Percentiles rank a stretch among this genome's conserved stretches.
phyloP scores from a whole-genome alignment of 2,888 invertebrate genomes.

The Unio pictorum region DNA sequence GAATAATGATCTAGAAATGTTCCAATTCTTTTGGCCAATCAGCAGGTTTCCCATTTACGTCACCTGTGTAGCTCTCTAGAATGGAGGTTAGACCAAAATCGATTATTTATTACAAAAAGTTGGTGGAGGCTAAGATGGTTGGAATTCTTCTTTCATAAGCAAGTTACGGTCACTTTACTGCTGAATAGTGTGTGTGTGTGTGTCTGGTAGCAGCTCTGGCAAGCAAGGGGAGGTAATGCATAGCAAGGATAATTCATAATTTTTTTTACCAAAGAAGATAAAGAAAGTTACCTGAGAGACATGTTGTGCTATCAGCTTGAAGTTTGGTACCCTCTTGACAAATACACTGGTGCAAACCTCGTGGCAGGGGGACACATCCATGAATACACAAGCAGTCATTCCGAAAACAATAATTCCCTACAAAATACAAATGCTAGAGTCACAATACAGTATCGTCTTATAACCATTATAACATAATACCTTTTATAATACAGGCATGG shows the following conservation, averaged over 20 bases:
- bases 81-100: no score
- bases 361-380: slow-evolving; percentile 56
- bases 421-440: neutral
- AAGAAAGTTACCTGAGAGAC: slow-evolving; percentile 41
- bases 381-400: slow-evolving; percentile 31
- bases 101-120: no score
- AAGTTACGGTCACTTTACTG: no score
- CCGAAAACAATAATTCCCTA: slow-evolving; percentile 8
- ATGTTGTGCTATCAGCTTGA: slow-evolving; percentile 39
- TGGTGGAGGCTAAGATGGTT: no score
- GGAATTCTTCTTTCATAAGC: no score
- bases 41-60: no score
- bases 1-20: no score
- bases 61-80: no score
- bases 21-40: no score
- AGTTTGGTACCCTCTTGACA: slow-evolving; percentile 52
- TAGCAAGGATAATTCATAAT: neutral
- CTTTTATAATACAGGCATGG: no score
- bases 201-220: no score
- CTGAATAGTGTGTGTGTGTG: no score
- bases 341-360: slow-evolving; percentile 50
- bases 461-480: neutral
- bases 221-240: neutral
- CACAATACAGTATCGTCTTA: neutral
- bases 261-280: slow-evolving; percentile 4